These are phyloP conservation scores for Bubo blakistoni DNA, from an alignment of 2,113 vertebrate species.

Conservation along the genomic window DNA sequence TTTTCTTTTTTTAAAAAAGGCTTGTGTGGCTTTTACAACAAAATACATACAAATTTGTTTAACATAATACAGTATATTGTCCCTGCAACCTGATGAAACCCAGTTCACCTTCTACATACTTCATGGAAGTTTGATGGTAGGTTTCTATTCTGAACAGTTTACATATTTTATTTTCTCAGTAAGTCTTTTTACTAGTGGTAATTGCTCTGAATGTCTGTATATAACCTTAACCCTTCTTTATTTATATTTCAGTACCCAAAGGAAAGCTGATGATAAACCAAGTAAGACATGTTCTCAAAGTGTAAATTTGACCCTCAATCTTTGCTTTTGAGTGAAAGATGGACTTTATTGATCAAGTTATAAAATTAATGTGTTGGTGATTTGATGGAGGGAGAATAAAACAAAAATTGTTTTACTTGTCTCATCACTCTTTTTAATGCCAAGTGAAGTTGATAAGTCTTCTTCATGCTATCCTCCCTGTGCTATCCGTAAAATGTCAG, in stretches of 20 bases:
- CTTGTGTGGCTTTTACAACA: neutral
- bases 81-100: neutral
- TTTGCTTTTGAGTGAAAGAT: neutral
- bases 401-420: neutral
- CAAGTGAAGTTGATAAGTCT: neutral
- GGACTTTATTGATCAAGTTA: neutral
- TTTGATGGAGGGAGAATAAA: neutral
- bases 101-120: neutral
- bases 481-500: neutral
- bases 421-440: neutral
- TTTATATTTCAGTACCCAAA: neutral
- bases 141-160: neutral
- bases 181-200: neutral
- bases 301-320: neutral
- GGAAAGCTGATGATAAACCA: neutral
- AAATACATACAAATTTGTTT: neutral
- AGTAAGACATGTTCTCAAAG: neutral
- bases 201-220: neutral
- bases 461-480: neutral
- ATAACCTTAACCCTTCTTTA: neutral
- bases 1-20: neutral
- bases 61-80: neutral
- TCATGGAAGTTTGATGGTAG: neutral
- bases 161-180: neutral
- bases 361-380: neutral